Evolutionary conservation across 2,888 invertebrate genomes (phyloP), one percentile per base, ranked within the genome.

Genomic region (Nysson spinosus): DNA sequence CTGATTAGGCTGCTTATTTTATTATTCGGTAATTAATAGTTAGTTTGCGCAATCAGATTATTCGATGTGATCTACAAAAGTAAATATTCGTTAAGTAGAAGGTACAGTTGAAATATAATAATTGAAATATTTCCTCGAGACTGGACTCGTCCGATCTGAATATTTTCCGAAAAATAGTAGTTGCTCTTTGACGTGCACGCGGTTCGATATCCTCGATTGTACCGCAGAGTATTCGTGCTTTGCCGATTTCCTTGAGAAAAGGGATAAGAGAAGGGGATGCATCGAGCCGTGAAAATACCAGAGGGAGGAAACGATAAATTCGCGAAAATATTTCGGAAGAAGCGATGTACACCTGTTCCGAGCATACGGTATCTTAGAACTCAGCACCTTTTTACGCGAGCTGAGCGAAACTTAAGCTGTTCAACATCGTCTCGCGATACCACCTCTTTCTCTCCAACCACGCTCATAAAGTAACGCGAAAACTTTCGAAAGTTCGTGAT

Each of bases 211-310:
- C 60, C 69, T 57, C 20, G 42, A 54, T 50, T 34, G 16, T 52
- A 50, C 34, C 55, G 47, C 39, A 30, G 34, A 42, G 64, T 28
- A 61, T 55, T 58, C 49, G 24, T 20, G 46, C 60, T 44, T 60
- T 52, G n/a, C 32, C 64, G 69, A 64, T 60, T 64, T 52, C 44
- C 60, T 19, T 35, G 34, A 39, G 19, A 22, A n/a, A 17, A 37
- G 40, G 35, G 20, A 39, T 49, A 72, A 63, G 64, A 71, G 56
- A 51, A 46, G 56, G 43, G 40, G 24, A 43, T 40, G 12, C 73
- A 55, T 58, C 65, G 46, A 58, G 55, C 55, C 62, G 69, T 66
- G 74, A 73, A 72, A 73, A 73, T 69, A 69, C 55, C 65, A 35
- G 40, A 32, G 39, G 39, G 49, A 35, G 52, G 32, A 30, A 56